Base-by-base conservation (phyloP, 2,888 invertebrate species). In the Diaphora mendica region DNA sequence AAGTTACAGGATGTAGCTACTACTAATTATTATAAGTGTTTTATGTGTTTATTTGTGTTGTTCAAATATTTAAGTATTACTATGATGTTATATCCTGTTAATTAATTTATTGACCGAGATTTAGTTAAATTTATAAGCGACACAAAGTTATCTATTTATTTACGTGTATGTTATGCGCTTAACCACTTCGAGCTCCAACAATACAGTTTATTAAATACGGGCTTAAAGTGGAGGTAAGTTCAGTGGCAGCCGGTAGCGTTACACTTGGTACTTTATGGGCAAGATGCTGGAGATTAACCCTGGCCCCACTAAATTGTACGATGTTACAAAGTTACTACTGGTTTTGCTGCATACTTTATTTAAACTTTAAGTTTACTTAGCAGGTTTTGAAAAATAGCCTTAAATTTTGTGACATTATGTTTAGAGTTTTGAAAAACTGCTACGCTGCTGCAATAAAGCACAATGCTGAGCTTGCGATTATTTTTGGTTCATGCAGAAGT, bases 281-380 rank as follows among this genome's bases (percentile, higher is more conserved):
- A 77, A 85, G 79, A 84, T 80, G 84, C 76, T 70, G 39, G 73
- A 79, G 82, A 86, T 86, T 81, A 85, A 71, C 77, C 71, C 71
- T 74, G 35, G 48, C 72, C 75, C 72, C 77, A 80, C 75, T 85
- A 86, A 85, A 84, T 86, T 78, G 74, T 77, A 33, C 76, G 70
- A 80, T 79, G 78, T 72, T 75, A 81, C 78, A 68, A 75, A 77
- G 77, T 81, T 82, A 77, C 44, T 75, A 55, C 23, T 35, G 39
- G 80, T 76, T 77, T 64, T 62, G 35, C 67, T 59, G 73, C 84
- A 80, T 75, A 75, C 81, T 77, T 72, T 81, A 69, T 78, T 79
- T 81, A 75, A 84, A 82, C 70, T 79, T 79, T 73, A 23, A 42
- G 65, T 71, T 66, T 71, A 20, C 55, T 65, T 55, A 48, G n/a